Percentiles rank a stretch among this genome's conserved stretches.
These are phyloP conservation scores for Nomada ruficornis DNA, from an alignment of 2,888 invertebrate species.

Conservation along the genomic window DNA sequence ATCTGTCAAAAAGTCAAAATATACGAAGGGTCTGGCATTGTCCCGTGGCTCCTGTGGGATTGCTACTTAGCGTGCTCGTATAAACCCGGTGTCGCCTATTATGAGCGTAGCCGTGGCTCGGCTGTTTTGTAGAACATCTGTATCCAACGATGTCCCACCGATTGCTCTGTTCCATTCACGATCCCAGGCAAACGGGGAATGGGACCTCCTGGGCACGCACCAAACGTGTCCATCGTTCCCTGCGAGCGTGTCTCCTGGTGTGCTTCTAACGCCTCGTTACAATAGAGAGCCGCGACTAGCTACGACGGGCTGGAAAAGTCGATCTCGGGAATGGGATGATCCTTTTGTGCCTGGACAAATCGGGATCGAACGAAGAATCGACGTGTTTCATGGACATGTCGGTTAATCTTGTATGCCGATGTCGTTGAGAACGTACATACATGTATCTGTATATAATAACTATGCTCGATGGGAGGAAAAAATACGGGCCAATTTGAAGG, in stretches of 20 bases:
- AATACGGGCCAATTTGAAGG: too few relatives aligned
- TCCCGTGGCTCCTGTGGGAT: slow-evolving; percentile 82
- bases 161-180: slow-evolving; percentile 50
- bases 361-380: slow-evolving; percentile 33
- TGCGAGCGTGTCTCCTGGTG: slow-evolving; percentile 30
- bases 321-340: not conserved
- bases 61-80: slow-evolving; percentile 83
- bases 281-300: slow-evolving; percentile 52
- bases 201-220: slow-evolving; percentile 48
- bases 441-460: too few relatives aligned
- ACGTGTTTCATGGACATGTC: slow-evolving; percentile 26
- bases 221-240: slow-evolving; percentile 1
- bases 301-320: slow-evolving; percentile 51
- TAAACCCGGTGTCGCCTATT: slow-evolving; percentile 78
- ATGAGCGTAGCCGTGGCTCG: slow-evolving; percentile 72
- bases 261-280: slow-evolving; percentile 36
- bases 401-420: slow-evolving; percentile 46
- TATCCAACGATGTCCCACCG: slow-evolving; percentile 74
- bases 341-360: slow-evolving; percentile 66
- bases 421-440: not conserved
- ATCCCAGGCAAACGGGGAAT: slow-evolving; percentile 1
- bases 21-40: slow-evolving; percentile 82
- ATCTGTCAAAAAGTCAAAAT: slow-evolving; percentile 85
- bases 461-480: too few relatives aligned
- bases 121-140: slow-evolving; percentile 83